Conservation (phyloP, 1,140 invertebrate species). For the Subanguina moxae region DNA sequence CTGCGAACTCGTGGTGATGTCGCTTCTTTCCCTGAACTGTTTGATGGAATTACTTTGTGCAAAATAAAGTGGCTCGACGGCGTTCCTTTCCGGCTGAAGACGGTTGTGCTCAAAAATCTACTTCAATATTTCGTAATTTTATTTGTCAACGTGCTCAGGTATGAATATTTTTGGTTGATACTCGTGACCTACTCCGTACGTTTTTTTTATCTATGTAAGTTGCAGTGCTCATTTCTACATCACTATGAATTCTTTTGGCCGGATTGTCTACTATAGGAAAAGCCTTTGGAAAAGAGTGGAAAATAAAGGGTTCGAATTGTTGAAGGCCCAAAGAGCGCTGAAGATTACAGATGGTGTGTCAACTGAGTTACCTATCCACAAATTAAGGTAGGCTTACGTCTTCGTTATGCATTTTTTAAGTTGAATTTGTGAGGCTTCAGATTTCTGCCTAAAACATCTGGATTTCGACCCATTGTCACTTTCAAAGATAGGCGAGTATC, state of each 20-base stretch:
- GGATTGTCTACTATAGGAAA: constrained; percentile 2
- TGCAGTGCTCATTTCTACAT: constrained; percentile 1
- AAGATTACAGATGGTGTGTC: neutral
- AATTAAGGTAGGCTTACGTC: too few species aligned
- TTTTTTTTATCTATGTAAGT: neutral
- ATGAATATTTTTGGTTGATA: neutral
- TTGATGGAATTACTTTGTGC: neutral
- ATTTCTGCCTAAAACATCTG: constrained; percentile 20
- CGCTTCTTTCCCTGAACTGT: neutral
- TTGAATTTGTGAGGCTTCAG: too few species aligned
- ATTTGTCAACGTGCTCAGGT: constrained; percentile 1
- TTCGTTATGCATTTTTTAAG: too few species aligned
- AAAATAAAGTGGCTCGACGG: constrained; percentile 4
- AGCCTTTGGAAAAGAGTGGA: neutral
- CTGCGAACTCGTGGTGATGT: constrained; percentile 3
- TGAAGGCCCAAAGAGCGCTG: neutral
- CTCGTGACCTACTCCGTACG: too few species aligned
- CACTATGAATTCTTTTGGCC: constrained; percentile 5
- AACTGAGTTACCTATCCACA: neutral
- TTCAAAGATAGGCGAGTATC: constrained; percentile 5
- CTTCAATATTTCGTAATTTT: constrained; percentile 6
- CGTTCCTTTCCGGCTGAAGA: neutral
- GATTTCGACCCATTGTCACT: constrained; percentile 17
- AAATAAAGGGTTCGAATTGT: neutral
- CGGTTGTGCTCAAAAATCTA: neutral